Evolutionary conservation across 2,113 vertebrate genomes (phyloP).

Genomic region (Pedionomus torquatus): DNA sequence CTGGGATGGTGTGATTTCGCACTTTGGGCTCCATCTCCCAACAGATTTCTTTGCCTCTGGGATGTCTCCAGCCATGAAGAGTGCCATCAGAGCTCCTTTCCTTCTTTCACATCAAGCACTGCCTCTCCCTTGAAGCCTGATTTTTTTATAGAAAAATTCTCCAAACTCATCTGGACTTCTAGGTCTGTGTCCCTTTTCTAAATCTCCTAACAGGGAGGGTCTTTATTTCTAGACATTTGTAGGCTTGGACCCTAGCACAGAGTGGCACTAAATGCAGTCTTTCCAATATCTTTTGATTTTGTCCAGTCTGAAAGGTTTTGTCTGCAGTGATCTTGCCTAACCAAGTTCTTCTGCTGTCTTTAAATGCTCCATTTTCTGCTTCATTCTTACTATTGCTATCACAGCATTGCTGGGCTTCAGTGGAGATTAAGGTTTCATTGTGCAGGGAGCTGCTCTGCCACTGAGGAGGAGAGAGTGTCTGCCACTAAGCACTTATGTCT

Average conservation of each 20-base stretch:
- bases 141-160: neutral
- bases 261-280: neutral
- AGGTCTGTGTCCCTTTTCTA: neutral
- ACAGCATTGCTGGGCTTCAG: neutral
- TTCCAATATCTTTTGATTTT: neutral
- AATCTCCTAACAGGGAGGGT: neutral
- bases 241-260: neutral
- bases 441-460: neutral
- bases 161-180: neutral
- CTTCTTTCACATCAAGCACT: neutral
- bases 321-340: neutral
- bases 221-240: neutral
- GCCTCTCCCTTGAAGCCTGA: neutral
- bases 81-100: neutral
- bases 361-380: neutral
- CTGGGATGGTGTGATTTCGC: neutral
- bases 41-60: neutral
- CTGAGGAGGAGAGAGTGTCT: neutral
- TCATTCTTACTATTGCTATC: neutral
- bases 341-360: neutral
- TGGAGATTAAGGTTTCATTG: conserved; percentile 1
- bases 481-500: neutral
- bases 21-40: neutral
- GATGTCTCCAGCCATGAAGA: neutral
- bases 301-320: neutral